Conservation (phyloP, 2,113 vertebrate genomes). For the Hippopotamus amphibius region DNA sequence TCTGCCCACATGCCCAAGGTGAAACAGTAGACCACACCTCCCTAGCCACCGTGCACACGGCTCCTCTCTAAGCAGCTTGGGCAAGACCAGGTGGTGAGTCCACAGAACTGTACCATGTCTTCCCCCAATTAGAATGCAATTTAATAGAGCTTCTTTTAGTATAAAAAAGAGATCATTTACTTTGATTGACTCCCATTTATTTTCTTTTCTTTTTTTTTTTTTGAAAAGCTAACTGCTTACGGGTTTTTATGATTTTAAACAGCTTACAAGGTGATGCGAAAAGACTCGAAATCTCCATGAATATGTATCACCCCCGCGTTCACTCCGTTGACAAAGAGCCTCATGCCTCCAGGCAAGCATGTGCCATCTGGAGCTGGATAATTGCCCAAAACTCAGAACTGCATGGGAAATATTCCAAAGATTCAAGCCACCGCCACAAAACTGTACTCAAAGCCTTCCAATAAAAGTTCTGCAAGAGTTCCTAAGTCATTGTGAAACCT, state of each 20-base stretch:
- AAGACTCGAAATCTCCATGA: neutral
- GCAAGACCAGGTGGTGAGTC: neutral
- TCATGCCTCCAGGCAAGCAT: neutral
- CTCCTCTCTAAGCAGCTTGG: neutral
- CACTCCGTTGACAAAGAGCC: neutral
- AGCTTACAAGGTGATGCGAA: slow-evolving; percentile 9
- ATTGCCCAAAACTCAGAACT: slow-evolving; percentile 53
- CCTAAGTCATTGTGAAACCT: neutral
- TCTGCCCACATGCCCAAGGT: accelerated
- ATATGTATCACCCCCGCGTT: neutral
- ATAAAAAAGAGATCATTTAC: neutral
- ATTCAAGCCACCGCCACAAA: slow-evolving; percentile 14
- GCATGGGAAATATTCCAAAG: slow-evolving; percentile 42
- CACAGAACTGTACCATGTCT: neutral
- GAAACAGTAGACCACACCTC: neutral
- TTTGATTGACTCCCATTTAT: neutral
- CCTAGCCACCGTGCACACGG: accelerated
- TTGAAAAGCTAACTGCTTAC: neutral
- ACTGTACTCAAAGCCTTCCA: neutral
- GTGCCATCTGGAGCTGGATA: slow-evolving; percentile 47
- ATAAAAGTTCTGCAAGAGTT: neutral
- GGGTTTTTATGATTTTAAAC: neutral
- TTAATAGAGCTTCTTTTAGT: neutral
- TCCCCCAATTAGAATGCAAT: neutral
- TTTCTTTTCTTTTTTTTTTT: slow-evolving; percentile 1